Evolutionary conservation across 2,113 vertebrate species (phyloP), one percentile per base, ranked within the genome.

Genomic region (Percopsis transmontana): DNA sequence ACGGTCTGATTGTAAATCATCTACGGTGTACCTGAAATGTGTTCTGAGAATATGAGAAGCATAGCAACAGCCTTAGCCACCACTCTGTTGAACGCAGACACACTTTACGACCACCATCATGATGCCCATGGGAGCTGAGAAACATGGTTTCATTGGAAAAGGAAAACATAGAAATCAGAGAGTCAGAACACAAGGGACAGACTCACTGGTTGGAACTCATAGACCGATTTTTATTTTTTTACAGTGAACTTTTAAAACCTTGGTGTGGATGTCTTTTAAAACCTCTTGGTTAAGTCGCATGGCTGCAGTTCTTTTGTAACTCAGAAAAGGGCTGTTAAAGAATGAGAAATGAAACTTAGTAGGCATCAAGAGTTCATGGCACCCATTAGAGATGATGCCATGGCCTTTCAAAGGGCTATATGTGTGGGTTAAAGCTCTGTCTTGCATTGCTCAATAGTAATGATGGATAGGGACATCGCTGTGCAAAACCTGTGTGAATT

Each of bases 251-350:
- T 70, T 48, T 51, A 62, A 72, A 47, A 39, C 45, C 53, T 47
- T n/a, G 16, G 40, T 45, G 44, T 55, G 16, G 53, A 58, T 69
- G 88, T 59, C 61, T 71, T 57, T 80, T 50, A 66, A 45, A 42
- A 54, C 27, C 15, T 76, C 15, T 38, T 60, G 58, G 90, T 88
- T 89, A 90, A 90, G 89, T 89, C 79, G 81, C 81, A 82, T 74
- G 79, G 81, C 90, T 89, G 85, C 85, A 71, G 86, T 92, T 91
- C 92, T 51, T 65, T 85, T 81, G 57, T 63, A 58, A 84, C 88
- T 87, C 82, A 82, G 76, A 80, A 45, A 87, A 90, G 91, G 92
- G 88, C 87, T 77, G 85, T 92, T 86, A 81, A 81, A 83, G 84
- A 58, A 60, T 14, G 59, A 70, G 47, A 69, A 73, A 73, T 58